Conservation (phyloP, 2,888 invertebrate species). For the Sepioteuthis lessoniana region DNA sequence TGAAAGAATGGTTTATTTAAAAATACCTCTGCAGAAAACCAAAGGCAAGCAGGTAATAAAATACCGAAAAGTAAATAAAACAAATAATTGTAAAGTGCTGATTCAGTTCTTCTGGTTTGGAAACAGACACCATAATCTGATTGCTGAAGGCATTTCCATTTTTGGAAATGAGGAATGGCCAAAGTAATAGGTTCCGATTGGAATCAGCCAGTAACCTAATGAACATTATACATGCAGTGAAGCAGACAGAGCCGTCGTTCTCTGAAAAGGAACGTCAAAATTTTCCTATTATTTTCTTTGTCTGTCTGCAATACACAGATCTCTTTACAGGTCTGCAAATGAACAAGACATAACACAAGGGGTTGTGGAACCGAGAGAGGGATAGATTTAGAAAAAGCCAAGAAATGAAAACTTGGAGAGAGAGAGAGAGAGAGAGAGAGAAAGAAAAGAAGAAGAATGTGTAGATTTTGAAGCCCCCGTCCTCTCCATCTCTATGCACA, state of each 20-base stretch:
- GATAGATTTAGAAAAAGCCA: no score
- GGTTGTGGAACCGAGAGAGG: no score
- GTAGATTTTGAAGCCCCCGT: no score
- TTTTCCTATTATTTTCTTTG: neutral
- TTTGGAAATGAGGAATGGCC: slow-evolving; percentile 21
- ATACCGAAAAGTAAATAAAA: neutral
- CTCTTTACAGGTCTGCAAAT: no score
- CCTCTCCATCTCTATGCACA: neutral
- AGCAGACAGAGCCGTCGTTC: neutral
- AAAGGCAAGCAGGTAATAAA: neutral
- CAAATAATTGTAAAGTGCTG: neutral
- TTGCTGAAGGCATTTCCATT: slow-evolving; percentile 33
- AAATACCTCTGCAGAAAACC: neutral
- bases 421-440: neutral
- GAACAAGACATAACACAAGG: neutral
- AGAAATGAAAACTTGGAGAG: neutral
- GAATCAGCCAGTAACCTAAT: slow-evolving; percentile 33
- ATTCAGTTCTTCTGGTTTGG: slow-evolving; percentile 33
- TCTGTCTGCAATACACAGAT: neutral
- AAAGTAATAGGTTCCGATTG: slow-evolving; percentile 6
- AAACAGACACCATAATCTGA: slow-evolving; percentile 33
- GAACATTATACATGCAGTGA: slow-evolving; percentile 33
- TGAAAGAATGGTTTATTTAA: neutral
- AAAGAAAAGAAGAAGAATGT: no score
- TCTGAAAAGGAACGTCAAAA: neutral